phyloP scores from a whole-genome alignment of 1,140 invertebrate genomes.

The Hycleus phaleratus region DNA sequence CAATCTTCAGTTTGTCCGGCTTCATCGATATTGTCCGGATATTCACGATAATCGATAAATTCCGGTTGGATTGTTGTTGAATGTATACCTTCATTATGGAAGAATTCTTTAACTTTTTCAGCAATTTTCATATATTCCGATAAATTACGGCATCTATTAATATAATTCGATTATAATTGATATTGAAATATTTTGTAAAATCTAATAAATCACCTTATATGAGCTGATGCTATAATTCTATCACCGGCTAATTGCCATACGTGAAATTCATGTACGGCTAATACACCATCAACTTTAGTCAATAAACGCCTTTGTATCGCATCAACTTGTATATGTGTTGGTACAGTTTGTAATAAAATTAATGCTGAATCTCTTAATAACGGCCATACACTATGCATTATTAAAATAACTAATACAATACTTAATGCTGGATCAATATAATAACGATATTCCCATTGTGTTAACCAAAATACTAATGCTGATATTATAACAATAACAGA shows the following conservation, averaged over 20 bases:
- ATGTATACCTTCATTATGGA: conserved; percentile 87
- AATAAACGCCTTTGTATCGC: conserved; percentile 77
- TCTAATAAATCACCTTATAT: conserved; percentile 59
- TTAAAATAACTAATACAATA: conserved; percentile 71
- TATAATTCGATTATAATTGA: not conserved
- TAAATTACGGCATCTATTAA: conserved; percentile 69
- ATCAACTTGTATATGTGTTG: conserved; percentile 87
- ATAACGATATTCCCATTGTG: conserved; percentile 70
- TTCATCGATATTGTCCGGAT: conserved; percentile 28
- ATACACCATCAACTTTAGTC: conserved; percentile 79
- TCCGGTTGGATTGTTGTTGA: conserved; percentile 92
- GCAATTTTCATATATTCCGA: conserved; percentile 88
- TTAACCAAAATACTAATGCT: conserved; percentile 81
- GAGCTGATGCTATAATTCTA: conserved; percentile 86
- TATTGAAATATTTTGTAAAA: not conserved
- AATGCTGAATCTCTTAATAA: conserved; percentile 78
- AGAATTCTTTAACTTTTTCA: conserved; percentile 91
- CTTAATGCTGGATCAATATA: conserved; percentile 94
- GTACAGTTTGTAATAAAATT: conserved; percentile 85
- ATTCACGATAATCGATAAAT: conserved; percentile 64
- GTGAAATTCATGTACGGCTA: conserved; percentile 91
- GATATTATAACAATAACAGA: conserved; percentile 96
- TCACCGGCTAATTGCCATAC: conserved; percentile 91
- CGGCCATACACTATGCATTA: conserved; percentile 79
- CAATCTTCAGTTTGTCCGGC: conserved; percentile 45